Conservation (phyloP, 1,140 invertebrate species). For the Drosophila pectinifera region DNA sequence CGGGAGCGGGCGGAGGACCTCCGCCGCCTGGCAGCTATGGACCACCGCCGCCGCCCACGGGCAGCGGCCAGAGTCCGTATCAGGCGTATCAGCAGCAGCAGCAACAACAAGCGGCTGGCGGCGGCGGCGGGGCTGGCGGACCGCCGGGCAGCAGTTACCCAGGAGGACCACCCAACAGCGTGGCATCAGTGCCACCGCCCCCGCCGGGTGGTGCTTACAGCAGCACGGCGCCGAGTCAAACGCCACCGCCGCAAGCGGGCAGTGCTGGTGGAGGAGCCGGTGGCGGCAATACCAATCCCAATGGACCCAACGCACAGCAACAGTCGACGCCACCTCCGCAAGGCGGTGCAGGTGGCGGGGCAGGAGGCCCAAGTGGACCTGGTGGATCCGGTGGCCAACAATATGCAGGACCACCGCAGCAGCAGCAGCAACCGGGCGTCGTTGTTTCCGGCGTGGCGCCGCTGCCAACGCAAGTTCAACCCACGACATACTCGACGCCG, state of each 20-base stretch:
- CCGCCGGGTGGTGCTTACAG: constrained; percentile 70
- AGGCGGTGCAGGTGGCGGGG: constrained; percentile 17
- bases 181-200: constrained; percentile 57
- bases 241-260: constrained; percentile 66
- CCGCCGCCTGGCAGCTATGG: constrained; percentile 82
- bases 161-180: constrained; percentile 48
- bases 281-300: constrained; percentile 63
- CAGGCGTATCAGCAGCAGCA: constrained; percentile 63
- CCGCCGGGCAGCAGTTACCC: constrained; percentile 67
- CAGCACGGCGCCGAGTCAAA: constrained; percentile 78
- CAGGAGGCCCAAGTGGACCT: constrained; percentile 13
- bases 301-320: constrained; percentile 77
- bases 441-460: constrained; percentile 70
- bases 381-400: constrained; percentile 62
- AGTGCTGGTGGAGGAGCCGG: constrained; percentile 28
- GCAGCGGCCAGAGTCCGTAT: constrained; percentile 70
- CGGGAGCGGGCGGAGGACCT: constrained; percentile 56
- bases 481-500: constrained; percentile 78
- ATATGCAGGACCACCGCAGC: constrained; percentile 63
- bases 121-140: constrained; percentile 43
- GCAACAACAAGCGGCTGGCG: constrained; percentile 20
- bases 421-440: constrained; percentile 65
- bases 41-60: constrained; percentile 68
- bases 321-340: constrained; percentile 78
- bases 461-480: constrained; percentile 70